Evolutionary conservation across 2,113 vertebrate species (phyloP).

Genomic region (Nothobranchius furzeri): DNA sequence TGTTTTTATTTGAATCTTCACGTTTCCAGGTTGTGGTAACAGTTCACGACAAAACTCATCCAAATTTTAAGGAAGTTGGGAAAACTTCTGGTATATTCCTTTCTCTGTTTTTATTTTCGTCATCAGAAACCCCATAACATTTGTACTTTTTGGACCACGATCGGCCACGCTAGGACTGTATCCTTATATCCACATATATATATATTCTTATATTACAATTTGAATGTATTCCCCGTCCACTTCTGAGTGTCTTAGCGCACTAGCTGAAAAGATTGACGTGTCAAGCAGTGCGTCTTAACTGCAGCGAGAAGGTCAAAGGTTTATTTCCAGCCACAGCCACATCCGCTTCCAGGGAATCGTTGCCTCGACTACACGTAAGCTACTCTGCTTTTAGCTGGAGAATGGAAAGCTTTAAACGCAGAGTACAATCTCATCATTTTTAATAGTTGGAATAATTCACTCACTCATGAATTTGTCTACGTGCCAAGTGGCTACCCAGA

Average conservation of each 20-base stretch:
- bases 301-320: conserved; percentile 31
- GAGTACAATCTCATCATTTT: conserved; percentile 41
- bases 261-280: conserved; percentile 28
- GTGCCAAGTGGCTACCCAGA: conserved; percentile 48
- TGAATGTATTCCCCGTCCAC: conserved; percentile 58
- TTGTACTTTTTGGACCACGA: conserved; percentile 29
- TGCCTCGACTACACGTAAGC: conserved; percentile 10
- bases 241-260: conserved; percentile 22
- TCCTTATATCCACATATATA: conserved; percentile 14
- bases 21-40: conserved; percentile 16
- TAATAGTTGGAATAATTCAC: conserved; percentile 13
- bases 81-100: conserved; percentile 13
- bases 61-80: conserved; percentile 9
- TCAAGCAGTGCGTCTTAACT: conserved; percentile 12
- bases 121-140: not conserved
- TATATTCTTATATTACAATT: conserved; percentile 55
- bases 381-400: conserved; percentile 46
- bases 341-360: conserved; percentile 46
- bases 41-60: too few relatives aligned
- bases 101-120: not conserved
- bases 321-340: conserved; percentile 27
- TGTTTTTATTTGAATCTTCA: conserved; percentile 11
- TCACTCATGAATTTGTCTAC: not conserved
- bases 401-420: conserved; percentile 49
- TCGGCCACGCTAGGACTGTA: conserved; percentile 15